Conservation (phyloP, 2,113 vertebrate species). For the Climacteris rufus region DNA sequence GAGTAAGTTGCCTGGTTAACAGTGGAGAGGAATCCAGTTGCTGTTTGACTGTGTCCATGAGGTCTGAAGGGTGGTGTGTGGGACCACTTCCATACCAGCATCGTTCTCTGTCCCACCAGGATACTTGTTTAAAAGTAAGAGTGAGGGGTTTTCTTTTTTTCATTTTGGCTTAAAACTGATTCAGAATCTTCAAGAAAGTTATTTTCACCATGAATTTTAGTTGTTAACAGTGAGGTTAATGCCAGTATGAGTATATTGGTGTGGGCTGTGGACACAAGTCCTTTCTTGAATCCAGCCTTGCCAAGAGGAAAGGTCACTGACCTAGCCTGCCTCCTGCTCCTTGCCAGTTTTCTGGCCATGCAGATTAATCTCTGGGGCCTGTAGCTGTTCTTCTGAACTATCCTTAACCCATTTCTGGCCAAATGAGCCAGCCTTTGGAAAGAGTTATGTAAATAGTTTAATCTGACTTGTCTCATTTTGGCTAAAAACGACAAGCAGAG, state of each 20-base stretch:
- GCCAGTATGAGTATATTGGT: not conserved
- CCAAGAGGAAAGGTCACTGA: not conserved
- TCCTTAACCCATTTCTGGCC: not conserved
- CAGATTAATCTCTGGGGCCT: not conserved
- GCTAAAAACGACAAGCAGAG: not conserved
- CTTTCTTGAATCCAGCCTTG: not conserved
- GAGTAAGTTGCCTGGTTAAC: not conserved
- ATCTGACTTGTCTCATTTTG: not conserved
- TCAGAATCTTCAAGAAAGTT: not conserved
- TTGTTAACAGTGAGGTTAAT: not conserved
- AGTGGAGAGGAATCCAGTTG: not conserved
- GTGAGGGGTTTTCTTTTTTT: not conserved
- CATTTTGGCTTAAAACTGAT: not conserved
- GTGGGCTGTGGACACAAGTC: not conserved
- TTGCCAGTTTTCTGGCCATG: not conserved
- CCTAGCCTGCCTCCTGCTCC: not conserved
- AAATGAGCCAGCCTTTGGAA: not conserved
- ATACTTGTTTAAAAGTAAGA: not conserved
- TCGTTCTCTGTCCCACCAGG: not conserved
- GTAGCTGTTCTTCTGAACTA: not conserved
- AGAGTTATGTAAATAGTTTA: not conserved
- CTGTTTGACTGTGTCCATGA: not conserved
- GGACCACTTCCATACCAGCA: not conserved
- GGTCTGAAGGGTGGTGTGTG: not conserved
- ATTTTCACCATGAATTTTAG: not conserved